Conservation (phyloP, 1,140 invertebrate species). For the Limonius californicus region DNA sequence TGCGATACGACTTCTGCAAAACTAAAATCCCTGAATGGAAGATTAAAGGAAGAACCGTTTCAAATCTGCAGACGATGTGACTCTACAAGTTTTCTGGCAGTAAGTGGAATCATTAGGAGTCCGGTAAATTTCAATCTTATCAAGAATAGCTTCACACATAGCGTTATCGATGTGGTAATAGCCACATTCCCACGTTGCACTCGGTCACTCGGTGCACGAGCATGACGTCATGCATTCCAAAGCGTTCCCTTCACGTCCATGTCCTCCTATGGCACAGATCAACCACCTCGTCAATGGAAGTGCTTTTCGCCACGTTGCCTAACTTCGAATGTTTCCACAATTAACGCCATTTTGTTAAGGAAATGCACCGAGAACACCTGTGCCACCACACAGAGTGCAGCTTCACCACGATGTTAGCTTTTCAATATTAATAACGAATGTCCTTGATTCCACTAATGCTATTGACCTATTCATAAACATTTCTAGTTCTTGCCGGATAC, state of each 20-base stretch:
- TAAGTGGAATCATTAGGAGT: too few species aligned
- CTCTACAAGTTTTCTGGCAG: too few species aligned
- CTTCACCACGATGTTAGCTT: not conserved
- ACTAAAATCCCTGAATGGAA: too few species aligned
- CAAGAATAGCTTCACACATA: too few species aligned
- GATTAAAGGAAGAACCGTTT: too few species aligned
- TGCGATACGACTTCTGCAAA: too few species aligned
- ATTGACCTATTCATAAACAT: slow-evolving; percentile 19
- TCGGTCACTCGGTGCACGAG: slow-evolving; percentile 30
- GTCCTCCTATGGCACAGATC: not conserved
- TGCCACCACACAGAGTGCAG: slow-evolving; percentile 12
- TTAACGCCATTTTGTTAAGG: not conserved
- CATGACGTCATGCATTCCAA: slow-evolving; percentile 29
- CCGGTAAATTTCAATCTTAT: too few species aligned
- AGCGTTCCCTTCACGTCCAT: slow-evolving; percentile 12
- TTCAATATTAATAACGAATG: slow-evolving; percentile 2
- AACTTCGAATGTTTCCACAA: slow-evolving; percentile 14
- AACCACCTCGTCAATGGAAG: slow-evolving; percentile 12
- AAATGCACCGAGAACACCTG: slow-evolving; percentile 8
- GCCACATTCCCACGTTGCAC: slow-evolving; percentile 22
- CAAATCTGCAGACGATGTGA: too few species aligned
- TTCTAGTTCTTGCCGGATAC: not conserved
- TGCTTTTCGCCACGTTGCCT: not conserved
- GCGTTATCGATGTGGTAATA: not conserved
- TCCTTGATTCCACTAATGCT: slow-evolving; percentile 25